Evolutionary conservation across 2,888 invertebrate genomes (phyloP).

Genomic region (Agelastica alni): DNA sequence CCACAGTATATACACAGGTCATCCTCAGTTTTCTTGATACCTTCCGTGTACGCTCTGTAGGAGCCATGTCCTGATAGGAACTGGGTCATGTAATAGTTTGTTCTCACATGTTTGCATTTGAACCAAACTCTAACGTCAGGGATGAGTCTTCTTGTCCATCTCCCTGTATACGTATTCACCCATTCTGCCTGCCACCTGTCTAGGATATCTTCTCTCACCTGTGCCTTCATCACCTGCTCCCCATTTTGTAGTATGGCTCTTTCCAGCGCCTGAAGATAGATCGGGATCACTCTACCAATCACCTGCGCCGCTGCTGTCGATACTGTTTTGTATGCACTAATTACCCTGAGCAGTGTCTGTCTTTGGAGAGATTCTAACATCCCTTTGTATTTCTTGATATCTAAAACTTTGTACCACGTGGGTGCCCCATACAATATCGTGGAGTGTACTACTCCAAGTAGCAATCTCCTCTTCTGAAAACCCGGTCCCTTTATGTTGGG

Average conservation of each 20-base stretch:
- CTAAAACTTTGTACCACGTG: no score
- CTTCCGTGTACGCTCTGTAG: no score
- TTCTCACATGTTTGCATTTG: no score
- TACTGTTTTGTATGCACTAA: not conserved
- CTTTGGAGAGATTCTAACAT: slow-evolving; percentile 20
- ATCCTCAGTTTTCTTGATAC: no score
- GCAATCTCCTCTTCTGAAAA: slow-evolving; percentile 16
- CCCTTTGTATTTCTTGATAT: no score
- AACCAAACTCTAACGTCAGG: not conserved
- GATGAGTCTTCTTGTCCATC: not conserved
- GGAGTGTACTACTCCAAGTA: no score
- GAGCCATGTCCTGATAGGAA: no score
- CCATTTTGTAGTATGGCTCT: not conserved
- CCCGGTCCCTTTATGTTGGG: no score
- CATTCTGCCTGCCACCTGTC: not conserved
- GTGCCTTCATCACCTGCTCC: not conserved
- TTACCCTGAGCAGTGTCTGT: not conserved
- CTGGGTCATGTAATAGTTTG: not conserved
- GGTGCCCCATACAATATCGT: no score
- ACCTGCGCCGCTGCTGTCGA: slow-evolving; percentile 1
- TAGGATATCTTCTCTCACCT: not conserved
- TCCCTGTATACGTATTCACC: not conserved
- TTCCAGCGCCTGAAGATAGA: no score
- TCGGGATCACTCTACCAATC: no score
- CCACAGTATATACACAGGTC: no score